Evolutionary conservation across 2,888 invertebrate genomes (phyloP).

Genomic region (Xestia rhomboidea): DNA sequence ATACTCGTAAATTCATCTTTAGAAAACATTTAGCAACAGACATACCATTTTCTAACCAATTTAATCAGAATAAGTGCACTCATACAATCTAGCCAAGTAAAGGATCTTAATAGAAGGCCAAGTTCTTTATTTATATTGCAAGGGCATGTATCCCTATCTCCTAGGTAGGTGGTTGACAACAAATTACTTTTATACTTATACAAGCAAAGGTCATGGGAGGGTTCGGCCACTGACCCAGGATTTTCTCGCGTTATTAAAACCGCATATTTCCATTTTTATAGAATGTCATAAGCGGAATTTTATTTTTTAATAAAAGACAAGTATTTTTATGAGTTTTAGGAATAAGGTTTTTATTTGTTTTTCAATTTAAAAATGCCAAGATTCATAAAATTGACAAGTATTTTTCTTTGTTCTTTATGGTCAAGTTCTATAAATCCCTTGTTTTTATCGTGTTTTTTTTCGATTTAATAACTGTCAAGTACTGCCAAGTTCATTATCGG

Average conservation of each 20-base stretch:
- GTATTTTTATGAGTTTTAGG: background rate
- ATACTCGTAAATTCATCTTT: background rate
- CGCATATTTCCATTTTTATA: conserved; percentile 32
- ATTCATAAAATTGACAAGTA: background rate
- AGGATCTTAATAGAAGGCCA: background rate
- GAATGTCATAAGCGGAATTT: conserved; percentile 16
- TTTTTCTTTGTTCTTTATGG: background rate
- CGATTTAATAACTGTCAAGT: background rate
- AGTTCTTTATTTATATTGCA: conserved; percentile 3
- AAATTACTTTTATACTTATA: conserved; percentile 6
- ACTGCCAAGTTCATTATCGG: too few relatives aligned
- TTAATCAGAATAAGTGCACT: conserved; percentile 28
- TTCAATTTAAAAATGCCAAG: background rate
- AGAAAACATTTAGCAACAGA: conserved; percentile 7
- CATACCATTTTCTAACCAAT: conserved; percentile 24
- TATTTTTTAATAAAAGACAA: conserved; percentile 14
- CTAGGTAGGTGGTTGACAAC: conserved; percentile 28
- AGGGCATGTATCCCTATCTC: conserved; percentile 11
- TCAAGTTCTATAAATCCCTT: background rate
- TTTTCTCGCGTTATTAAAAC: conserved; percentile 21
- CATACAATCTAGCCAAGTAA: conserved; percentile 12
- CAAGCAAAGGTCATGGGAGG: conserved; percentile 42
- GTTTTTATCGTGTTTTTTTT: background rate
- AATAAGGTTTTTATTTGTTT: background rate
- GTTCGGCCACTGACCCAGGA: conserved; percentile 38